Base-by-base conservation (phyloP, 2,797 vertebrate species). In the Cephalopachus bancanus region DNA sequence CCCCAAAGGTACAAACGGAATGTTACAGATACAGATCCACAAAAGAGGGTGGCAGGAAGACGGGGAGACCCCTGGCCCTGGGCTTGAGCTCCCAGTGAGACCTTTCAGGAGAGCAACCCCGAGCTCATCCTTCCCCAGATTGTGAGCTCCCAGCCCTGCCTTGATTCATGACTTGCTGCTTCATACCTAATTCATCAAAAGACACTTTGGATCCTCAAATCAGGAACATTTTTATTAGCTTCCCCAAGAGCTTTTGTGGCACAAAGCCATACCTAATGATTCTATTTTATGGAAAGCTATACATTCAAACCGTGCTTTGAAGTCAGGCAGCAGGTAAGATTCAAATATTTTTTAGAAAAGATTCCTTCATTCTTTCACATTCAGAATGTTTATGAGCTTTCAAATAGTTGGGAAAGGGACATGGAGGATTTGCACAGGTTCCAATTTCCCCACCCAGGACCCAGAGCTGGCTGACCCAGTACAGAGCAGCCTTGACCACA, bases 271-370 rank as follows among this genome's bases (percentile, higher is more conserved):
- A 49, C 67, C 93, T 89, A 91, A 93, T 93, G 84, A 94, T 89
- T 95, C 95, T 83, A 79, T 81, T 95, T 95, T 92, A 96, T 81
- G 74, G 89, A 94, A 96, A 94, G 94, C 92, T 81, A 92, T 72
- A 96, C 79, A 72, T 83, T 93, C 95, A 91, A 92, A 78, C 26
- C 19, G 74, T 44, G n/a, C 93, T 97, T 95, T 97, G 93, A 97
- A 96, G 96, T 87, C 85, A 80, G 57, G 83, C 81, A 84, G 94
- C 92, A 71, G 92, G 90, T 91, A 78, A 93, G 83, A 79, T 37
- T 89, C 88, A 81, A 71, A 83, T 75, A 83, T 89, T 62, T 59
- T 89, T 96, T 33, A 44, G 84, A 79, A 88, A 51, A 79, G 49
- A 74, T 90, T 89, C 92, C 87, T 83, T 37, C 22, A 15, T 94